Evolutionary conservation across 1,140 invertebrate genomes (phyloP), one percentile per base, ranked within the genome.

Genomic region (Pissodes strobi): DNA sequence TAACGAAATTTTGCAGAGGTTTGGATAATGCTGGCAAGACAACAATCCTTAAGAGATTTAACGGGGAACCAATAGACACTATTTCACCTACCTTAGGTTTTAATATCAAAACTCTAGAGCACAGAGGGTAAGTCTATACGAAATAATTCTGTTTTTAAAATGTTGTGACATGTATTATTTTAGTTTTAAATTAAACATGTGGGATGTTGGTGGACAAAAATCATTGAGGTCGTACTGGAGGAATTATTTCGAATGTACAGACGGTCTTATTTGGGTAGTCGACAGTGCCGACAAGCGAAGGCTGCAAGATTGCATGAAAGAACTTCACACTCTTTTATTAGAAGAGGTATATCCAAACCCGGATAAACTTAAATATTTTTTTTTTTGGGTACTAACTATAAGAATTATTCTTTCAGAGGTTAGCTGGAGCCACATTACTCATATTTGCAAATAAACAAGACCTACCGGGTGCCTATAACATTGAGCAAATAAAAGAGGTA

Each of bases 191-290:
- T 80, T 99, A 13, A 99, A 99, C 78, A 88, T 99, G 71, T 99
- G 97, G 97, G 97, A 99, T 82, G 95, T 99, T 21, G 97, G 97
- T 37, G 97, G 97, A 2, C 97, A 99, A 78, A 97, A 95, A 78
- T 98, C 95, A 9, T 79, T 99, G 19, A 83, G 95, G 27, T 97
- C 97, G 0, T 99, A 98, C 78, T 99, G 97, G 97, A 88, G 93
- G 75, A 99, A 99, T 81, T 99, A 99, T 79, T 99, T 99, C 82
- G 97, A 99, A 80, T 91, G 90, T 69, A 99, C 97, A 5, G 97
- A 99, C 85, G 97, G 95, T 10, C 82, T 99, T 1, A 90, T 98
- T n/a, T 99, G 97, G 97, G 97, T 99, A 4, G 96, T 99, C n/a
- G 97, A 99, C 78, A 97, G 95, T 81, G 94, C 94, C 0, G 97